Evolutionary conservation across 2,797 vertebrate genomes (phyloP), one percentile per base, ranked within the genome.

Genomic region (Triplophysa yarkandensis): DNA sequence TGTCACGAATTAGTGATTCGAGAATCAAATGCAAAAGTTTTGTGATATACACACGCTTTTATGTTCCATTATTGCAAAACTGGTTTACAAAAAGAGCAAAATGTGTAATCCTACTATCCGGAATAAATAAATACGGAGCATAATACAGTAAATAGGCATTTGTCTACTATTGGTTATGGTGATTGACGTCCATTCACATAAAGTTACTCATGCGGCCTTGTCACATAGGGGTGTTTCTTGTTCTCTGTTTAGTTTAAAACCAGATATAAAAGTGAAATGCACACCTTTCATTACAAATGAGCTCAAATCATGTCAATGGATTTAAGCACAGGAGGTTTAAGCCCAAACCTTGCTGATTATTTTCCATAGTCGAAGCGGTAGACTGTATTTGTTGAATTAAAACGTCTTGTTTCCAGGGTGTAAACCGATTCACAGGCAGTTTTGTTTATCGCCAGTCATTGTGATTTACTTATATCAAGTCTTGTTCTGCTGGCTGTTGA

Each of bases 361-460:
- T 50, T 23, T 27, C 14, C 23, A 43, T 6, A 28, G 25, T 43
- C 17, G 57, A 23, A 30, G 36, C 25, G 0, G 36, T 0, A n/a
- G 6, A 23, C 11, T 7, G 36, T 21, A 7, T 34, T 1, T 30
- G 16, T 3, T 61, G 43, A 9, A 6, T 21, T 10, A 30, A 57
- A 32, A 44, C 6, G 19, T 21, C 50, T 68, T 17, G 46, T 57
- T 25, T 68, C 4, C 27, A 65, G 17, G 3, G n/a, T 23, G 19
- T 27, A 60, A 65, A 61, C 66, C 17, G 23, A 4, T 11, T 32
- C n/a, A 28, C 43, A 71, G 2, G 21, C 55, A 27, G 19, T 39
- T 62, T 77, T 70, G 62, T 77, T 79, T 77, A 60, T 74, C 46
- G 28, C 32, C 69, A 62, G 74, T 77, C 70, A 66, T 48, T 17